Percentiles rank a stretch among this genome's conserved stretches.
Conservation (phyloP, 2,113 vertebrate genomes). For the Serinus canaria region DNA sequence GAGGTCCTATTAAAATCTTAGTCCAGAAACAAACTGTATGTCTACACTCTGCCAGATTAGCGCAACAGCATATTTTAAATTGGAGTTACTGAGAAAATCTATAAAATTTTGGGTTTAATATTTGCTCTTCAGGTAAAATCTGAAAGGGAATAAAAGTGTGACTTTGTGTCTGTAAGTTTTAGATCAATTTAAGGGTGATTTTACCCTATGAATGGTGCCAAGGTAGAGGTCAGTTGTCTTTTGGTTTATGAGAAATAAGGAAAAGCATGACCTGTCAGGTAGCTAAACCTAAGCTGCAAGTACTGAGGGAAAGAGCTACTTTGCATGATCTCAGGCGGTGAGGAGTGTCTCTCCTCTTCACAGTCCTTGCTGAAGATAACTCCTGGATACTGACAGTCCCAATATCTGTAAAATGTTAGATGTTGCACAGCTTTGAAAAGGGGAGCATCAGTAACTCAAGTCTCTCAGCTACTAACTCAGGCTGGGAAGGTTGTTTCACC, state of each 20-base stretch:
- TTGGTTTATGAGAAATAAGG: neutral
- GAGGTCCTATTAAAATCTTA: neutral
- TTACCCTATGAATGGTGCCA: neutral
- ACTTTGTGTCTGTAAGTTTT: neutral
- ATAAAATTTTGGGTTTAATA: neutral
- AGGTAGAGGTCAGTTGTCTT: neutral
- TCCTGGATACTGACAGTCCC: neutral
- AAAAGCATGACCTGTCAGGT: neutral
- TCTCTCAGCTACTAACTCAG: neutral
- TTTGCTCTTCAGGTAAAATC: neutral
- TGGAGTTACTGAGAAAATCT: neutral
- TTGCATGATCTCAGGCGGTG: neutral
- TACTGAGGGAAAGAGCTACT: neutral
- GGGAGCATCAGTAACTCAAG: neutral
- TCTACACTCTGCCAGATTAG: neutral
- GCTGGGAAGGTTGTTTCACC: neutral
- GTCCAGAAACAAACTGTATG: neutral
- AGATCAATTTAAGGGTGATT: neutral
- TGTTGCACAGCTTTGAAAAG: neutral
- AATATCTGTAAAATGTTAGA: neutral
- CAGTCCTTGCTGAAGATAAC: neutral
- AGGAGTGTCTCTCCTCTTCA: neutral
- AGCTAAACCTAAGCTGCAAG: neutral
- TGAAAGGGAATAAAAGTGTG: fast-evolving
- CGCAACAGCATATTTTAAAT: neutral